Evolutionary conservation across 2,113 vertebrate species (phyloP).

Genomic region (Phaethon lepturus): DNA sequence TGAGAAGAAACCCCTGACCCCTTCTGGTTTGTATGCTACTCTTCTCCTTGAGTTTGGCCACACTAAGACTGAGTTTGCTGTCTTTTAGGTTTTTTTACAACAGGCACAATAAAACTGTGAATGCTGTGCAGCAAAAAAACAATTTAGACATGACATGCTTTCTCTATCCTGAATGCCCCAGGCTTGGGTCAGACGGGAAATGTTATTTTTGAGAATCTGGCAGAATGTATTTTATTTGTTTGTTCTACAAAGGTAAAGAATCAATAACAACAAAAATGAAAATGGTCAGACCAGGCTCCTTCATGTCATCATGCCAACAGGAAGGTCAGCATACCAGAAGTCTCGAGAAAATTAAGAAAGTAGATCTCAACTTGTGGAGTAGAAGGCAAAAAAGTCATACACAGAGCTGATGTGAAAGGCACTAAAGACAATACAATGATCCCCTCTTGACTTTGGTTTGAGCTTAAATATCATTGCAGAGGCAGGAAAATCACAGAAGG

Average conservation of each 20-base stretch:
- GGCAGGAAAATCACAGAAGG: accelerated
- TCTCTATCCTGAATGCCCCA: neutral
- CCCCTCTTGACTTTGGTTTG: neutral
- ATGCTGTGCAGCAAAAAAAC: neutral
- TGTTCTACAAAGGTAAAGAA: constrained; percentile 22
- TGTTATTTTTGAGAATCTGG: constrained; percentile 4
- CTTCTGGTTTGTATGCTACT: neutral
- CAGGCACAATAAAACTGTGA: neutral
- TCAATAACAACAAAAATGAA: constrained; percentile 9
- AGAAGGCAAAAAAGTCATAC: neutral
- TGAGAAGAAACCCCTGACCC: neutral
- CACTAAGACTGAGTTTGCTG: neutral
- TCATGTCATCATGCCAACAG: neutral
- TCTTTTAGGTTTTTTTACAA: neutral
- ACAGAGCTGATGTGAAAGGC: accelerated
- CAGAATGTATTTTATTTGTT: constrained; percentile 6
- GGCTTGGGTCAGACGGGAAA: neutral
- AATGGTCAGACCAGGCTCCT: neutral
- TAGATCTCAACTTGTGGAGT: neutral
- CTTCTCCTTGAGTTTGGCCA: neutral
- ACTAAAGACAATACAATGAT: neutral
- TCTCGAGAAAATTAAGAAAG: neutral
- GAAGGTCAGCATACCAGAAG: neutral
- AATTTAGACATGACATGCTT: neutral
- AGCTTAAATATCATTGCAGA: neutral